These are phyloP conservation scores for Heliconius congener DNA, from an alignment of 1,140 invertebrate genomes.

Conservation along the genomic window DNA sequence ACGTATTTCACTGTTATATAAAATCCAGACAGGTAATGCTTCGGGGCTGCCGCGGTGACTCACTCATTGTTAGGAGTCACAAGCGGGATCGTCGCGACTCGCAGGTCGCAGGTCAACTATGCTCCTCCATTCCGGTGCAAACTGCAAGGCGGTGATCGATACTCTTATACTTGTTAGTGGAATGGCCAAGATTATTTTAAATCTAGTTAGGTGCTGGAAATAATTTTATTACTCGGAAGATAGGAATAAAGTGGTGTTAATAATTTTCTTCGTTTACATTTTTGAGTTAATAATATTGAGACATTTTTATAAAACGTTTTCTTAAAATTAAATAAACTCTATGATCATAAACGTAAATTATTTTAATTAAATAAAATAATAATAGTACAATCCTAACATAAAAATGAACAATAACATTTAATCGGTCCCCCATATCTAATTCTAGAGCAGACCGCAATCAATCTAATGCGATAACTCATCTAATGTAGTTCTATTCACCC, in stretches of 20 bases:
- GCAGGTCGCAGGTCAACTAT: background rate
- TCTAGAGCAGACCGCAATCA: conserved; percentile 7
- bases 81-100: too few species aligned
- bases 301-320: too few species aligned
- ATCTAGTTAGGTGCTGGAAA: background rate
- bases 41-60: background rate
- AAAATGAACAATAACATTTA: background rate
- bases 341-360: background rate
- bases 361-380: conserved; percentile 1
- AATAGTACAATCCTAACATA: background rate
- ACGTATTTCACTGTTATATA: background rate
- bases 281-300: too few species aligned
- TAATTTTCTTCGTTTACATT: too few species aligned
- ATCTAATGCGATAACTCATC: conserved; percentile 9
- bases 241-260: background rate
- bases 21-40: background rate
- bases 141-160: conserved; percentile 2
- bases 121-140: background rate
- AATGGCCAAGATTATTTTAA: background rate
- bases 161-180: background rate
- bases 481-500: background rate
- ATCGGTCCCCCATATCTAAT: background rate
- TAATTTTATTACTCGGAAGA: background rate
- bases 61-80: background rate
- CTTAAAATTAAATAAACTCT: too few species aligned